Base-by-base conservation (phyloP, 1,140 invertebrate genomes). In the Bilobella aurantiaca region DNA sequence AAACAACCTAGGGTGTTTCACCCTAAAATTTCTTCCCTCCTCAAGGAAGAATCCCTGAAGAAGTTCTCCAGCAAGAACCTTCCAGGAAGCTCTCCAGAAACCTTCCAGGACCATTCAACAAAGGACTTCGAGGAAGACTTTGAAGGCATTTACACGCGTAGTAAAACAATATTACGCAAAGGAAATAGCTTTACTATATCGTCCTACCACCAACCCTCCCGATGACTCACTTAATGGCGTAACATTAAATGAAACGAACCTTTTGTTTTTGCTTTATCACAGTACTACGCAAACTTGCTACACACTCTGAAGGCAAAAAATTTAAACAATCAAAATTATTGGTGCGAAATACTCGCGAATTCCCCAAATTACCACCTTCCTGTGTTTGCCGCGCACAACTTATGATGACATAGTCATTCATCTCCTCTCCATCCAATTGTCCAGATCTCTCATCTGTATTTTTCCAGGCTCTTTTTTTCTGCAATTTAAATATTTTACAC, bases 151-250 rank as follows among this genome's bases (percentile, higher is more conserved):
- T 53, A 53, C 49, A 53, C 49, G 49, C 49, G 49, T 53, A 53
- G 49, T 53, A 53, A 53, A 53, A 53, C 25, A 53, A 53, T 53
- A 53, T 53, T 53, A 53, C 49, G 49, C 49, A 53, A 53, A 5
- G n/a, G n/a, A n/a, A n/a, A n/a, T n/a, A n/a, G n/a, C n/a, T n/a
- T n/a, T n/a, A n/a, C n/a, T n/a, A n/a, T n/a, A n/a, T n/a, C n/a
- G n/a, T n/a, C n/a, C n/a, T n/a, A n/a, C n/a, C n/a, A n/a, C n/a
- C 49, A 53, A 53, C 49, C 49, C 49, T 53, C 49, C 5, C 5
- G 23, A 53, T 53, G 49, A 53, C 49, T 53, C 49, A 53, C n/a
- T 53, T 16, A 12, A 12, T 53, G 49, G 14, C 49, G 49, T 53
- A 53, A 53, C 49, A 53, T 53, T 53, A 53, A 53, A 53, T 53